Conservation (phyloP, 2,888 invertebrate genomes). For the Gasteruption jaculator region DNA sequence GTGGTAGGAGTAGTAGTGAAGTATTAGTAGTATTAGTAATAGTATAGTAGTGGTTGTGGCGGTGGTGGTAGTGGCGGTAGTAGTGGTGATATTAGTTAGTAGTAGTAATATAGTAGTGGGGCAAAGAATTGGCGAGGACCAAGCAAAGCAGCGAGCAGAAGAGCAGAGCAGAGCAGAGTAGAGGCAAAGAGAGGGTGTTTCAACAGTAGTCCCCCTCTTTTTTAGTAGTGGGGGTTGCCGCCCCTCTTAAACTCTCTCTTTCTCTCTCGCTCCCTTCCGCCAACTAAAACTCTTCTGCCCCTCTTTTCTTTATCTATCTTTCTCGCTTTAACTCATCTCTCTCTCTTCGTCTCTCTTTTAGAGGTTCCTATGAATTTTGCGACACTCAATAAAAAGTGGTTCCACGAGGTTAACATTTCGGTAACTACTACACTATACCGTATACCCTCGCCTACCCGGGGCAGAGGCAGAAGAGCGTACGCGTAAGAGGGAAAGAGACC, state of each 20-base stretch:
- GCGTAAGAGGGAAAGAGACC: conserved; percentile 3
- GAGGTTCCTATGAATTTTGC: conserved; percentile 61
- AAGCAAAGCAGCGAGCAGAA: conserved; percentile 22
- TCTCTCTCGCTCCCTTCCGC: conserved; percentile 11
- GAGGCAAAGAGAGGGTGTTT: conserved; percentile 25
- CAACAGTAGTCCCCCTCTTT: conserved; percentile 20
- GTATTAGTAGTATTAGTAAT: too few species aligned
- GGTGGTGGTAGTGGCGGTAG: conserved; percentile 14
- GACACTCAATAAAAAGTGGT: conserved; percentile 62
- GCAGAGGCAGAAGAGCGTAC: conserved; percentile 15
- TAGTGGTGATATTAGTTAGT: conserved; percentile 12
- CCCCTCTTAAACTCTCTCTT: conserved; percentile 25
- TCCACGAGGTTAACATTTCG: conserved; percentile 59
- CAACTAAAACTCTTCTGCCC: conserved; percentile 24
- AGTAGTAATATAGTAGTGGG: conserved; percentile 34
- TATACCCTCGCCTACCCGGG: conserved; percentile 47
- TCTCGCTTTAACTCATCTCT: conserved; percentile 10
- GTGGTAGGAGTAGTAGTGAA: too few species aligned
- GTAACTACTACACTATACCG: too few species aligned
- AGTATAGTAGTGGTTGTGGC: too few species aligned
- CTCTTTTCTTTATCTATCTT: conserved; percentile 22
- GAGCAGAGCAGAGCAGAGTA: conserved; percentile 19
- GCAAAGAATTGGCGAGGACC: conserved; percentile 45
- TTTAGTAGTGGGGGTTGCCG: conserved; percentile 26
- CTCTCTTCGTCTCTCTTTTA: conserved; percentile 41